Evolutionary conservation across 2,113 vertebrate genomes (phyloP).

Genomic region (Suncus etruscus): DNA sequence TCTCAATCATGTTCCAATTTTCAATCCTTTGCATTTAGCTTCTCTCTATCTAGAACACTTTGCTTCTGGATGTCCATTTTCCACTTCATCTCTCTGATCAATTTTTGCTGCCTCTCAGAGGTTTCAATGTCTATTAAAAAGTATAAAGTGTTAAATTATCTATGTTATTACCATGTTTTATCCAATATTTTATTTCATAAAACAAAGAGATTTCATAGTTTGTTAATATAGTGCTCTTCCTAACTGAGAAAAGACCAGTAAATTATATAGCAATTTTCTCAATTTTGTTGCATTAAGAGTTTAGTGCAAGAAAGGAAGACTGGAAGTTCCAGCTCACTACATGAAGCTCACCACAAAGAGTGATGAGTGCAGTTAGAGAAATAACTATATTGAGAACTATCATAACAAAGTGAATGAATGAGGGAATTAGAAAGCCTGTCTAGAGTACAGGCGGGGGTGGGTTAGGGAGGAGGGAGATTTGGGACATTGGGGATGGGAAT

Average conservation of each 20-base stretch:
- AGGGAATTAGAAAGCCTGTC: too few species aligned
- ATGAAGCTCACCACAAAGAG: too few species aligned
- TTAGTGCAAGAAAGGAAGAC: background rate
- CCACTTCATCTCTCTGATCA: background rate
- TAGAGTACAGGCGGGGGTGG: too few species aligned
- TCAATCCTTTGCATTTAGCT: background rate
- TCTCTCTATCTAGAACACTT: background rate
- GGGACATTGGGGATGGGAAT: too few species aligned
- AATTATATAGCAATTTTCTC: background rate
- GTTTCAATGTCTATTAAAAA: background rate
- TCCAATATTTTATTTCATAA: background rate
- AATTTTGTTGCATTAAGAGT: background rate
- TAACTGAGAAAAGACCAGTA: background rate
- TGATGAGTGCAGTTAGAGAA: too few species aligned
- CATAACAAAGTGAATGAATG: too few species aligned
- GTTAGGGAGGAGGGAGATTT: too few species aligned
- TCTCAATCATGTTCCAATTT: background rate
- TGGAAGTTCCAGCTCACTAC: too few species aligned
- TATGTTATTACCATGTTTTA: background rate
- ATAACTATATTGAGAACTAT: too few species aligned
- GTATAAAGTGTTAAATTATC: background rate
- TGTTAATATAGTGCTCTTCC: background rate
- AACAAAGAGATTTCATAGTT: background rate
- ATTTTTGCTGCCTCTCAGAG: background rate
- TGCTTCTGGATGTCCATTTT: background rate